These are phyloP conservation scores for Calephelis virginiensis DNA, from an alignment of 1,140 invertebrate species.

Conservation along the genomic window DNA sequence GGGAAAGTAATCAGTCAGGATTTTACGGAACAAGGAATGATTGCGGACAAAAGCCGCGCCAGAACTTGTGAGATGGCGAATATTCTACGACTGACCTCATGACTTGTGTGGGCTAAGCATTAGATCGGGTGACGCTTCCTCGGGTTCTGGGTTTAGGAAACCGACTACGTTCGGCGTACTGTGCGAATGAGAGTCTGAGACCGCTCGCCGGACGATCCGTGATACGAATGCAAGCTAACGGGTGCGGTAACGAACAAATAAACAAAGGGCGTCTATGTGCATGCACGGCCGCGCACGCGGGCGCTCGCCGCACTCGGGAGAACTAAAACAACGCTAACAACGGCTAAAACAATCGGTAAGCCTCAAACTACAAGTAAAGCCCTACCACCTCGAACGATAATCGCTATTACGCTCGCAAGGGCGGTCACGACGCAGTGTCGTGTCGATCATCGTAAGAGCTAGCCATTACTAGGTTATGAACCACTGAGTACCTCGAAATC, in stretches of 20 bases:
- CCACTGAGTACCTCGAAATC: constrained; percentile 86
- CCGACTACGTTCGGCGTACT: constrained; percentile 49
- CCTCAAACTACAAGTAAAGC: constrained; percentile 82
- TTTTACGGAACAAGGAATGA: constrained; percentile 24
- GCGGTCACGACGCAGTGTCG: constrained; percentile 59
- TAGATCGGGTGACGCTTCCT: constrained; percentile 52
- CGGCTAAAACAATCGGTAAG: constrained; percentile 79
- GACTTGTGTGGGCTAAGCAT: constrained; percentile 52
- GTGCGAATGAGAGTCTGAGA: constrained; percentile 59
- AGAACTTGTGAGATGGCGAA: constrained; percentile 76
- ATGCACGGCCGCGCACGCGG: constrained; percentile 69
- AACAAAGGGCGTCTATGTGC: constrained; percentile 74
- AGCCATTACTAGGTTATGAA: constrained; percentile 76
- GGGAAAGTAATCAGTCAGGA: constrained; percentile 23
- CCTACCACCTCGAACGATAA: constrained; percentile 77
- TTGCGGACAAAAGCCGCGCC: constrained; percentile 47
- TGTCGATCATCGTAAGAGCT: constrained; percentile 76
- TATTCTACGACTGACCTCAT: constrained; percentile 73
- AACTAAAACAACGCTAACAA: constrained; percentile 79
- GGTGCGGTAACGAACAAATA: constrained; percentile 75
- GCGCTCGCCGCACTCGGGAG: constrained; percentile 74
- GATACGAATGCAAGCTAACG: constrained; percentile 73
- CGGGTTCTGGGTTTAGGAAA: constrained; percentile 52
- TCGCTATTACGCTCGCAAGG: constrained; percentile 60
- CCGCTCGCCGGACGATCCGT: constrained; percentile 71